These are phyloP conservation scores for Crypturellus undulatus DNA, from an alignment of 2,113 vertebrate species.

Conservation along the genomic window DNA sequence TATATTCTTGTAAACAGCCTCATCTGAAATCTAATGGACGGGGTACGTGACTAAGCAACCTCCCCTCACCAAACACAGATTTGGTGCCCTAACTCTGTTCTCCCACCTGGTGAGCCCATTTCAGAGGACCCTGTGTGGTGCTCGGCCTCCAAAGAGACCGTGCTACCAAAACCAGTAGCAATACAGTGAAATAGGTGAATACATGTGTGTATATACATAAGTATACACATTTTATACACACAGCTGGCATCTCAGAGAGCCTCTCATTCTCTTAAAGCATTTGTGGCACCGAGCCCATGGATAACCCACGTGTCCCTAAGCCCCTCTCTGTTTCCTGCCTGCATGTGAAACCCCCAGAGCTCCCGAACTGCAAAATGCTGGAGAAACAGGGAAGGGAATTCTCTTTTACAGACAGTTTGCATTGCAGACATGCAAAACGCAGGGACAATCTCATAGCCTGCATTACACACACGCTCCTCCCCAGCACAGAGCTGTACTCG, in stretches of 20 bases:
- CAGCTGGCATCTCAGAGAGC: not conserved
- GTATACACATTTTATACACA: not conserved
- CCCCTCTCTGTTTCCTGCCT: not conserved
- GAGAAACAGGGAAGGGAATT: not conserved
- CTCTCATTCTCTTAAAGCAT: not conserved
- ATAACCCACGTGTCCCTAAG: not conserved
- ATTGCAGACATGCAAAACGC: not conserved
- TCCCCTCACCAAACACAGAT: not conserved
- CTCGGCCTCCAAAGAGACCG: not conserved
- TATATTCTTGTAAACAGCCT: conserved; percentile 24
- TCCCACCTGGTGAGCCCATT: not conserved
- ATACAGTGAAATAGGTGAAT: not conserved
- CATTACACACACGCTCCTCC: not conserved
- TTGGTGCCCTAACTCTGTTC: not conserved
- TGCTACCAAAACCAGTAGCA: not conserved
- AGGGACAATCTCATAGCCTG: not conserved
- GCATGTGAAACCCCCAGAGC: not conserved
- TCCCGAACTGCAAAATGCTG: not conserved
- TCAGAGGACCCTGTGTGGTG: not conserved
- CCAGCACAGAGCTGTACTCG: conserved; percentile 17
- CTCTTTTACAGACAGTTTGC: not conserved
- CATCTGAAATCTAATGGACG: not conserved
- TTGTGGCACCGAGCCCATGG: not conserved
- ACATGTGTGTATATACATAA: not conserved
- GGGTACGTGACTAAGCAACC: not conserved